These are phyloP conservation scores for Calidris pugnax DNA, from an alignment of 2,113 vertebrate species.

Conservation along the genomic window DNA sequence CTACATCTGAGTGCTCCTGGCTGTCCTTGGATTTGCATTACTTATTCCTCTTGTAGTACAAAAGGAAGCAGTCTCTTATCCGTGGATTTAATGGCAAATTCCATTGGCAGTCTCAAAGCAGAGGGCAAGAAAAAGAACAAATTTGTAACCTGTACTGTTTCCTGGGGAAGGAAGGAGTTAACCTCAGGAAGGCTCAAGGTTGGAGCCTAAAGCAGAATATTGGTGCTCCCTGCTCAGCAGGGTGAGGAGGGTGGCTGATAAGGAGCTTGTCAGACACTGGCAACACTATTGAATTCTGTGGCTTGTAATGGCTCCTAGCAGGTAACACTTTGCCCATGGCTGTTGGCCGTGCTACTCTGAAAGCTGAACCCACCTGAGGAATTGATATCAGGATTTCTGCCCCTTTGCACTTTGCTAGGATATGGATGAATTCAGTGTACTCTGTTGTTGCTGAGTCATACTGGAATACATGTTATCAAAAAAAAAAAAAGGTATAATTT, in stretches of 20 bases:
- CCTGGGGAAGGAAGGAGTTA: not conserved
- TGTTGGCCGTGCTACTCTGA: not conserved
- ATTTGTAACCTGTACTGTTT: not conserved
- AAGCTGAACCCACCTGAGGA: fast-evolving
- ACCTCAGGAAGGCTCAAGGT: not conserved
- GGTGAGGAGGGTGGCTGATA: not conserved
- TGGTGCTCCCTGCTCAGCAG: not conserved
- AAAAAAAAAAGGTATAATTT: not conserved
- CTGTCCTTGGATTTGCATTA: not conserved
- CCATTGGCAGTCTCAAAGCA: not conserved
- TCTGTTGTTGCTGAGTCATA: not conserved
- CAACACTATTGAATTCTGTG: not conserved
- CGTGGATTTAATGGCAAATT: not conserved
- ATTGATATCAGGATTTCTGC: not conserved
- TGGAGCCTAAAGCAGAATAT: not conserved
- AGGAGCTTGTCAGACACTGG: not conserved
- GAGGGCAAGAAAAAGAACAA: not conserved
- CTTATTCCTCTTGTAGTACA: not conserved
- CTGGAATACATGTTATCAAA: not conserved
- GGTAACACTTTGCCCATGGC: not conserved
- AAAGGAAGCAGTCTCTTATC: not conserved
- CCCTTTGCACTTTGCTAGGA: not conserved
- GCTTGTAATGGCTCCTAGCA: not conserved
- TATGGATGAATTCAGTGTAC: not conserved
- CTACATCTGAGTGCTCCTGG: not conserved